Base-by-base conservation (phyloP, 2,113 vertebrate species). In the Sebastes fasciatus region DNA sequence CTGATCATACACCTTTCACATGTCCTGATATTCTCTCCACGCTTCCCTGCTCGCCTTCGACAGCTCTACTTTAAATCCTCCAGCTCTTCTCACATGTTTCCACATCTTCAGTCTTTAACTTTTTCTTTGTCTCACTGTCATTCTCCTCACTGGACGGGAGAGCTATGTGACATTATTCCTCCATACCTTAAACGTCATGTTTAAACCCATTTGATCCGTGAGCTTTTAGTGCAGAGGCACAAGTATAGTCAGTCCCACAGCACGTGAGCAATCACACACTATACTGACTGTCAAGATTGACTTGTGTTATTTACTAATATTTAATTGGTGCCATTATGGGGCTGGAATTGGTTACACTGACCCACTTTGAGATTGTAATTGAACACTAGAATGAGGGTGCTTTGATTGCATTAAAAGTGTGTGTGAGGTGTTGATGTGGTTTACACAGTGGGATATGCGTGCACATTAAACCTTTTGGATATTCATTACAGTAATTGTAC, bases 181-280 rank as follows among this genome's bases (percentile, higher is more conserved):
- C 26, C 26, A 26, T 26, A 55, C 70, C 46, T 61, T 64, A 10
- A 74, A 42, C 68, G 62, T 43, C 58, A 9, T 78, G 86, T 88
- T 61, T 85, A 85, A 85, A 52, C 26, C 1, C 68, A 90, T 81
- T 77, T 83, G 88, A 26, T 26, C 26, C 26, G 26, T 26, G 26
- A 26, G 26, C 26, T 26, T 26, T 88, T 61, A 74, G 62, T 55
- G 46, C 66, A 52, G 61, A 74, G 60, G 34, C 58, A 64, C 48
- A 10, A 1, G 13, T 23, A 13, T 48, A 66, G 58, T 55, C 26
- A 64, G 43, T 52, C 21, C 23, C 8, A 19, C n/a, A 70, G 23
- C 57, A 70, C 45, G 5, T 63, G 23, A 75, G 45, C 49, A 77
- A 57, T 67, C 54, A 34, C 8, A 10, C 7, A 52, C 46, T 16